These are phyloP conservation scores for Lasiurus borealis DNA, from an alignment of 2,113 vertebrate species.

Conservation along the genomic window DNA sequence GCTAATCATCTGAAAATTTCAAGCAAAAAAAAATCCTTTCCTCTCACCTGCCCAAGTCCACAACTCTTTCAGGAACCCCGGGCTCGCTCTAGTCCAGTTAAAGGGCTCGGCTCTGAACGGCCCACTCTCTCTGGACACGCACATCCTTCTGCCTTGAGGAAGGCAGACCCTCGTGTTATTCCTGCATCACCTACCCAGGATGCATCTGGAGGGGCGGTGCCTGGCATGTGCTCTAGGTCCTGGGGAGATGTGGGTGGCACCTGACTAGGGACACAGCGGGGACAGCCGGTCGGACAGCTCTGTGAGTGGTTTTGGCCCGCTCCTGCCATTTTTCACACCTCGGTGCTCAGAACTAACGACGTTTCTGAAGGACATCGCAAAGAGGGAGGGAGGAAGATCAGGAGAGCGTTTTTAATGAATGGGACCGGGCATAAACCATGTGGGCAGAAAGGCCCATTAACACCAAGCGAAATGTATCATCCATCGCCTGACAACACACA, in stretches of 20 bases:
- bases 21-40: background rate
- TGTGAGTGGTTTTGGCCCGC: background rate
- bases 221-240: background rate
- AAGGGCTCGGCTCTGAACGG: background rate
- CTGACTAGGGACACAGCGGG: background rate
- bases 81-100: background rate
- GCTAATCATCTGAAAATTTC: background rate
- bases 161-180: background rate
- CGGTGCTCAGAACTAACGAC: slow-evolving; percentile 64
- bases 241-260: background rate
- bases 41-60: background rate
- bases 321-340: slow-evolving; percentile 44
- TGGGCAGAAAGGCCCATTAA: slow-evolving; percentile 53
- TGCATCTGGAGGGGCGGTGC: background rate
- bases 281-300: background rate
- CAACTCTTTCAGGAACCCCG: background rate
- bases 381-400: slow-evolving; percentile 4
- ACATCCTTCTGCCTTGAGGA: background rate
- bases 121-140: too few relatives aligned
- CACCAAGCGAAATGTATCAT: slow-evolving; percentile 58
- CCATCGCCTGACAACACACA: slow-evolving; percentile 4
- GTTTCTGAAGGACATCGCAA: slow-evolving; percentile 48
- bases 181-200: background rate
- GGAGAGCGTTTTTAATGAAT: slow-evolving; percentile 59
- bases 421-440: background rate